A percentile compares a stretch with the other conserved stretches of the same genome.
Conservation (phyloP, 2,113 vertebrate species). For the Gavia stellata region DNA sequence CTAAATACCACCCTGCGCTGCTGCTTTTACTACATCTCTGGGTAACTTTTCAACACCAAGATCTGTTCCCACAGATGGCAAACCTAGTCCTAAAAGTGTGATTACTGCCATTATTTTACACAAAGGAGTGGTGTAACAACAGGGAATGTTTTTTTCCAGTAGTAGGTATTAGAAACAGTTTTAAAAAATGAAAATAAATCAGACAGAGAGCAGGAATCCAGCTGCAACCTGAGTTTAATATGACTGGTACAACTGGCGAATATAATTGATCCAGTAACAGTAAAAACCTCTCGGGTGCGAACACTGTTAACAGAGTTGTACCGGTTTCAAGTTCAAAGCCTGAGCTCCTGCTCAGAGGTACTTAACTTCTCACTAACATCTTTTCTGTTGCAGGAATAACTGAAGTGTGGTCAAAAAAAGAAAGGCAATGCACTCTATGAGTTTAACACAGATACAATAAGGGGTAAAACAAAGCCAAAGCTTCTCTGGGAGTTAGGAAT, state of each 20-base stretch:
- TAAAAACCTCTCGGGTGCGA: fast-evolving
- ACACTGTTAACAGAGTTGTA: fast-evolving
- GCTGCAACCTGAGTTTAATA: slow-evolving; percentile 23
- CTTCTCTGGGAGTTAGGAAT: neutral
- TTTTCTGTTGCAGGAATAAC: neutral
- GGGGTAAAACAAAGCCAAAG: neutral
- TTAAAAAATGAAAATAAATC: neutral
- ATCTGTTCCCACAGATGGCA: neutral
- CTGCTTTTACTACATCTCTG: neutral
- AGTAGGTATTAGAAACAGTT: neutral
- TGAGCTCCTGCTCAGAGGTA: neutral
- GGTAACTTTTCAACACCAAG: neutral
- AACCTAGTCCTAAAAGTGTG: neutral
- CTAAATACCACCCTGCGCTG: neutral
- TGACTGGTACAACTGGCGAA: fast-evolving
- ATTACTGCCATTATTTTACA: neutral
- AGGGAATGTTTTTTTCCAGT: neutral
- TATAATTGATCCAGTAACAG: neutral
- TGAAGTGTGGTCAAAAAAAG: neutral
- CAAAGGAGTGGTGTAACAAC: fast-evolving
- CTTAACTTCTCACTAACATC: neutral
- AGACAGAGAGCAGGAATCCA: neutral
- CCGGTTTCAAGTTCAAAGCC: fast-evolving
- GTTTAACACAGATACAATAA: neutral
- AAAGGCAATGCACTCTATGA: fast-evolving